Conservation (phyloP, 2,797 vertebrate genomes). For the Leptodactylus fallax region DNA sequence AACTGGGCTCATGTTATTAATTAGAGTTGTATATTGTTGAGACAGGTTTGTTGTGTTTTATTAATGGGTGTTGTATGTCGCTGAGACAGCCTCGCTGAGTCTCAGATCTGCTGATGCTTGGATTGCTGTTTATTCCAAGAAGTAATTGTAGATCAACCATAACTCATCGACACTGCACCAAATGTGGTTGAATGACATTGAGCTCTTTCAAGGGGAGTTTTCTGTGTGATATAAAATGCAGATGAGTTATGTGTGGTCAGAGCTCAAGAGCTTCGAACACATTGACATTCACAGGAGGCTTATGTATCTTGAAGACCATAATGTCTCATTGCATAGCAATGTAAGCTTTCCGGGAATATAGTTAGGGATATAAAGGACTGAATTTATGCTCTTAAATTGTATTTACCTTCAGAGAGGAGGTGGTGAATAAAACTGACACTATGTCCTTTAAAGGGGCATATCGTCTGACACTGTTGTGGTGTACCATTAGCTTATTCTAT, state of each 20-base stretch:
- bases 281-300: constrained; percentile 16
- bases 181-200: constrained; percentile 41
- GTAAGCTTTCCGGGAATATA: background rate
- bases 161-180: constrained; percentile 16
- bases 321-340: background rate
- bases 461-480: no score
- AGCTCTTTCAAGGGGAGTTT: constrained; percentile 25
- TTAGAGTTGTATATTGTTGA: background rate
- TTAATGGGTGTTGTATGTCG: constrained; percentile 32
- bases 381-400: background rate
- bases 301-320: background rate
- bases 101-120: constrained; percentile 14
- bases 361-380: background rate
- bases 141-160: constrained; percentile 24
- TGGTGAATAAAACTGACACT: background rate
- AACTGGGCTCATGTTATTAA: background rate
- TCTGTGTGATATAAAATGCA: background rate
- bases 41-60: constrained; percentile 26
- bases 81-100: constrained; percentile 3
- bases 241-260: constrained; percentile 19
- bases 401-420: background rate
- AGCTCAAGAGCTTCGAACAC: background rate
- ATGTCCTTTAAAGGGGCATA: background rate
- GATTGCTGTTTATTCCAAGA: constrained; percentile 1
- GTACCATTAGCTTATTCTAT: no score